Base-by-base conservation (phyloP, 37 sponge, comb jelly and placozoan genomes). In the Theonella swinhoei region DNA sequence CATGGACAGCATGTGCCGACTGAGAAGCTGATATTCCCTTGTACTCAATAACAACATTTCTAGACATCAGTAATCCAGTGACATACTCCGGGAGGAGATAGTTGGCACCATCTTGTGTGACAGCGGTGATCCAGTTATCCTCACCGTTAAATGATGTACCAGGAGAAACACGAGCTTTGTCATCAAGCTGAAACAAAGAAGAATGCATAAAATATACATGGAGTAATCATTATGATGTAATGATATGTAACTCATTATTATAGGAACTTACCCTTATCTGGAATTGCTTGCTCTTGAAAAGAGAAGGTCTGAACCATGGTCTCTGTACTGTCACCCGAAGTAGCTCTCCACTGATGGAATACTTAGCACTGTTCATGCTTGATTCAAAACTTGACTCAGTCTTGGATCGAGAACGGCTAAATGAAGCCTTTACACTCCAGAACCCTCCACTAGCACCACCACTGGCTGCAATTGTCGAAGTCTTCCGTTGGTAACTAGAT, bases 261-360 rank as follows among this genome's bases (percentile, higher is more conserved):
- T 47, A 47, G 7, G 14, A 47, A 47, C 54, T 47, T 74, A 74
- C 75, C 3, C 25, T 74, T 17, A 74, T 63, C 5, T 68, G 64
- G 25, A 77, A 47, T 77, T 85, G 75, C 14, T 43, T 63, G 31
- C 66, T 77, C 63, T 74, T 42, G 39, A 88, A 88, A 0, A 88
- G 61, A 61, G 68, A 70, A 43, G 89, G 89, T 61, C 72, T 76
- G 39, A 88, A 88, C 89, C 89, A 88, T 2, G 89, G 89, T 47
- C 68, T 70, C 39, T 82, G 72, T 28, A 88, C 58, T 39, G 78
- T 62, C 9, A 88, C 89, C 59, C 89, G 83, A 9, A 88, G 78
- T 0, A 88, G 63, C 42, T 88, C 78, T 22, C 89, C 89, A 37
- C 62, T 41, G 14, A 77, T 54, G 29, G 32, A 71, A 11, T 71